Evolutionary conservation across 2,113 vertebrate species (phyloP).

Genomic region (Lagenorhynchus albirostris): DNA sequence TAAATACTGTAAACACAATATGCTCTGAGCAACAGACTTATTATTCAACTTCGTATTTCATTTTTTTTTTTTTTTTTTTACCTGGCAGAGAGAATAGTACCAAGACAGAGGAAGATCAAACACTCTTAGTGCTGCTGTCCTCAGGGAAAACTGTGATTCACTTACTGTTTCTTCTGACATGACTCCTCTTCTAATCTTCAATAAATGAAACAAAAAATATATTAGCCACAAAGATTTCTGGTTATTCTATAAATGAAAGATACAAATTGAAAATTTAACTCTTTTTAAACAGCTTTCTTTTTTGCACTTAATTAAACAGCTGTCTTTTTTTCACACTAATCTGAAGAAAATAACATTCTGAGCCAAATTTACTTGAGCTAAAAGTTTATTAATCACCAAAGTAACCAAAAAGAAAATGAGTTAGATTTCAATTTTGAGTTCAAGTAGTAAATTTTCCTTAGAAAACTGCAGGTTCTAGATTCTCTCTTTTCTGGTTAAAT

Average conservation of each 20-base stretch:
- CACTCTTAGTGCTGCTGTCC: conserved; percentile 83
- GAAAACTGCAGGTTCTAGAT: background rate
- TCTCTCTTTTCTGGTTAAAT: conserved; percentile 3
- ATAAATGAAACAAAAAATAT: conserved; percentile 52
- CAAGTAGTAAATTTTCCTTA: background rate
- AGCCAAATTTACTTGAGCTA: background rate
- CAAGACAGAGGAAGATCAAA: conserved; percentile 90
- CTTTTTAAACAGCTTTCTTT: background rate
- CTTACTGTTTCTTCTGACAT: conserved; percentile 88
- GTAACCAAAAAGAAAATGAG: background rate
- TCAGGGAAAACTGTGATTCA: conserved; percentile 86
- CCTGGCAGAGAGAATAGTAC: conserved; percentile 89
- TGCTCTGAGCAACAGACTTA: background rate
- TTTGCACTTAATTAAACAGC: background rate
- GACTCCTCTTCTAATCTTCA: conserved; percentile 83
- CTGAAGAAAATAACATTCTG: background rate
- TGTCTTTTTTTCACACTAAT: background rate
- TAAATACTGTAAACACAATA: background rate
- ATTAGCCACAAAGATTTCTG: conserved; percentile 35
- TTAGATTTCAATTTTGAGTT: background rate
- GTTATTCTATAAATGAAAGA: conserved; percentile 57
- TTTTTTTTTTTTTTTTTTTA: conserved; percentile 75
- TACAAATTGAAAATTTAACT: background rate
- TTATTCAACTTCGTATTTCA: background rate
- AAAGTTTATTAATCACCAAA: conserved; percentile 2